Conservation (phyloP, 2,888 invertebrate genomes). For the Dasysyrphus tricinctus region DNA sequence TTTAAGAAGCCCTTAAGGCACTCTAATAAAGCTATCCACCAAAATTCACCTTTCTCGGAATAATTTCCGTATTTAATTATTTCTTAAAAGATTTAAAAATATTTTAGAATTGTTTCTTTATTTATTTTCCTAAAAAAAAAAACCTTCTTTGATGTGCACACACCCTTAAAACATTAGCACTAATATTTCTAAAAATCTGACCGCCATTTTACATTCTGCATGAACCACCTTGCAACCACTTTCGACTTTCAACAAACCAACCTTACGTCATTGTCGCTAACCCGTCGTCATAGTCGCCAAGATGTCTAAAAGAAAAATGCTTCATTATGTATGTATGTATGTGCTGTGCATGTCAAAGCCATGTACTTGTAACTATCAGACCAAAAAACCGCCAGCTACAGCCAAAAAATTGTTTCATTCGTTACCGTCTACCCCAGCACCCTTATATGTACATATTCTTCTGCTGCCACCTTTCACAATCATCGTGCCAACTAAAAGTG, state of each 20-base stretch:
- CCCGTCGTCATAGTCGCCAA: constrained; percentile 56
- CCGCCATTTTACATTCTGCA: neutral
- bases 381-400: constrained; percentile 57
- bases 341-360: constrained; percentile 45
- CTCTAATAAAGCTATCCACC: too few relatives aligned
- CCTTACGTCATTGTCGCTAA: constrained; percentile 32
- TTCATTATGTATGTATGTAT: constrained; percentile 5
- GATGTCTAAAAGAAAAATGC: constrained; percentile 60
- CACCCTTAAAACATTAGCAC: neutral
- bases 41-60: too few relatives aligned
- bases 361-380: constrained; percentile 53
- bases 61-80: too few relatives aligned
- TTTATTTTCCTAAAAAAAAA: neutral
- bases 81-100: too few relatives aligned
- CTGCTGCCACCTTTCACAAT: neutral
- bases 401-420: constrained; percentile 61
- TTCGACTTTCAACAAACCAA: neutral
- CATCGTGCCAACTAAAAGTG: constrained; percentile 28
- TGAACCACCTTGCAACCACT: constrained; percentile 44
- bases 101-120: too few relatives aligned
- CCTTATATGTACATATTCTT: neutral
- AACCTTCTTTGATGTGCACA: neutral
- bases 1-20: too few relatives aligned
- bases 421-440: constrained; percentile 8
- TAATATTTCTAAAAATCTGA: neutral